Base-by-base conservation (phyloP, 2,888 invertebrate species). In the Pseudococcus longispinus region DNA sequence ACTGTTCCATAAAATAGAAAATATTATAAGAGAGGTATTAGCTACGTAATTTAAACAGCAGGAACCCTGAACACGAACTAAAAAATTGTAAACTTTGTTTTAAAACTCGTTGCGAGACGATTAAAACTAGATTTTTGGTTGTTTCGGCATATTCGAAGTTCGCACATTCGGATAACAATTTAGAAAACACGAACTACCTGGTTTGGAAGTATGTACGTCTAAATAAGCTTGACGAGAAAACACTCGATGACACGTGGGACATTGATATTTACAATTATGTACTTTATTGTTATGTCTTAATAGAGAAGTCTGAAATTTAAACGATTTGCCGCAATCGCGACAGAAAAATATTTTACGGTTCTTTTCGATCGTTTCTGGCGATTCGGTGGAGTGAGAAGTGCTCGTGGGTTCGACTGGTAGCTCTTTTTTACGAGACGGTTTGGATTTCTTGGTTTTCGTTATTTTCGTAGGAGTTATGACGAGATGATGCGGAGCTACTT, bases 201-300 rank as follows among this genome's bases (percentile, higher is more conserved):
- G 89, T 87, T 89, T 89, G 11, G 89, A 89, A 3, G 89, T 89
- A 86, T 89, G 89, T 11, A 89, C 89, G 83, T 89, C 89, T 26
- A 89, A 88, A 88, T 89, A 89, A 11, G 89, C 89, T 82, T 89
- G 89, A 26, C 89, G 88, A 42, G 89, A 89, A 87, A 89, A 89
- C 11, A 89, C 89, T 26, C 89, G 88, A 84, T 88, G 88, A 87
- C 89, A 89, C 18, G 89, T 89, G 20, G 89, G 89, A 88, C 89
- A 89, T 87, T 89, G 89, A 51, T 89, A 89, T 87, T 89, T 89
- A 87, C 89, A 89, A 74, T 89, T 89, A 85, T 89, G 89, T 13
- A 89, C 89, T 87, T 89, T 89, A 74, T 89, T 89, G 83, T 89
- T 89, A 84, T 89, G 89, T 60, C 89, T 89, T 60, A 89, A 88